A percentile compares a stretch with the other conserved stretches of the same genome.
Evolutionary conservation across 2,888 invertebrate genomes (phyloP).

Genomic region (Sisyra terminalis): DNA sequence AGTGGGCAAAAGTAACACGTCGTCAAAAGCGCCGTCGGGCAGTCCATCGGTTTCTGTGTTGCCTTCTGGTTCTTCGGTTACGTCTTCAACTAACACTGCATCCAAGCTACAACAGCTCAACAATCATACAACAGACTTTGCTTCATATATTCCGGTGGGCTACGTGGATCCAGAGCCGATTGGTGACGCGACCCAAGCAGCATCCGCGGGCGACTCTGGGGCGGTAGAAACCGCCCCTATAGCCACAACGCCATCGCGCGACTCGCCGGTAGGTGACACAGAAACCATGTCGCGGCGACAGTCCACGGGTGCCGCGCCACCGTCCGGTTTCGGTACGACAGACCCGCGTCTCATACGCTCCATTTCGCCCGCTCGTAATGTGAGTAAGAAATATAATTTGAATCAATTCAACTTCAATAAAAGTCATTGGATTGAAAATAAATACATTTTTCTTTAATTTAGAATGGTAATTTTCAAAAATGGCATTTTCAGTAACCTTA

Average conservation of each 20-base stretch:
- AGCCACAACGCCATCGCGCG: slow-evolving; percentile 6
- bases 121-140: slow-evolving; percentile 40
- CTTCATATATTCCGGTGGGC: slow-evolving; percentile 41
- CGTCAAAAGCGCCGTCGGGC: not conserved
- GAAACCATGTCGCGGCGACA: slow-evolving; percentile 1
- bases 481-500: no score
- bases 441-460: no score
- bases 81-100: not conserved
- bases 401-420: no score
- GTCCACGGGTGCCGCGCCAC: not conserved
- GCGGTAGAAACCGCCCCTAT: slow-evolving; percentile 8
- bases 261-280: not conserved
- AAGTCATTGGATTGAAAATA: no score
- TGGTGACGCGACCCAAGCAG: not conserved
- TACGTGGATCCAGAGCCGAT: slow-evolving; percentile 21
- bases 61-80: no score
- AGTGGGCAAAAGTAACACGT: not conserved
- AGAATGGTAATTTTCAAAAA: no score
- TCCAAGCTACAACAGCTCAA: slow-evolving; percentile 8
- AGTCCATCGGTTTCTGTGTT: no score
- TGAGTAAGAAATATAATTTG: no score
- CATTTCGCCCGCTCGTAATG: no score
- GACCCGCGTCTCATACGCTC: not conserved
- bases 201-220: slow-evolving; percentile 24
- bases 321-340: not conserved